Base-by-base conservation (phyloP, 2,113 vertebrate species). In the Urocynchramus pylzowi region DNA sequence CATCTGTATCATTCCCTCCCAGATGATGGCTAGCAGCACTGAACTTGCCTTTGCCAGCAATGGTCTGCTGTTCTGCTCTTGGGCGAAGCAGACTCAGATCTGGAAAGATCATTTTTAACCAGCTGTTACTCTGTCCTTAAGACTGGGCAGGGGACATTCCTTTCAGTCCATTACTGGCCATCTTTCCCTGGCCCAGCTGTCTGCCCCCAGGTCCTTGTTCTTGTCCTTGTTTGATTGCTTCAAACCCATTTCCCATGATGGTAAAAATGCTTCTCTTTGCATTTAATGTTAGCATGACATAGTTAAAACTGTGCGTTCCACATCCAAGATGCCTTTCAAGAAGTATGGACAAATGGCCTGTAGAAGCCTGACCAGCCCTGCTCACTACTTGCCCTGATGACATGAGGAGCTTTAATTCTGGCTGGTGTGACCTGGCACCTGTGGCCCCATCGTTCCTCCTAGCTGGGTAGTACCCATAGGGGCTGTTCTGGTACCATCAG, bases 391-490 rank as follows among this genome's bases (percentile, higher is more conserved):
- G 22, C 22, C 47, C 59, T 49, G n/a, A 41, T 53, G 64, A 69
- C 0, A 0, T 0, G 2, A 61, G 27, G 31, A 81, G 11, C 44
- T 83, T 83, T n/a, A 14, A 73, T 85, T 83, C 64, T 79, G 35
- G 44, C 27, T 60, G 35, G 4, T 49, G 33, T 49, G 19, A 82
- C 30, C 20, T 37, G 41, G 33, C 39, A 80, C 27, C 30, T 18
- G 6, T 54, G n/a, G 27, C 39, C 24, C 16, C 7, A 30, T 64
- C 67, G 41, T 56, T 79, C 16, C 16, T 54, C 27, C 27, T 21
- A 30, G 8, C 22, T 33, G 18, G 31, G 42, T 16, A 56, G 49
- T 13, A 49, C 50, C 41, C 41, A 37, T 1, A 47, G 47, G 24
- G 31, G 13, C 22, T 57, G 45, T 39, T 79, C 54, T 67, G 4